phyloP scores from a whole-genome alignment of 2,113 vertebrate species.

The Gadus chalcogrammus region DNA sequence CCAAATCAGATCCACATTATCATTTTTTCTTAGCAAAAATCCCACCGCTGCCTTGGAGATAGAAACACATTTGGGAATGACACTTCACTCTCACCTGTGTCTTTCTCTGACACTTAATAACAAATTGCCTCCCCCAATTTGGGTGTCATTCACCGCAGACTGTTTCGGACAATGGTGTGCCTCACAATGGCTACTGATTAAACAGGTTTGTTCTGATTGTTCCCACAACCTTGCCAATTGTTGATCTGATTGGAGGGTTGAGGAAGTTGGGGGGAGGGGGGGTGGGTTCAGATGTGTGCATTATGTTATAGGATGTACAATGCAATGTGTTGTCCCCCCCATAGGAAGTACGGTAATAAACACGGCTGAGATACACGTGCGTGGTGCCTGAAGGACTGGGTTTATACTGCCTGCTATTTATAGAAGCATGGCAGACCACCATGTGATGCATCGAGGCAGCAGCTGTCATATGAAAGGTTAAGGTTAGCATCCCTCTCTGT shows the following conservation, averaged over 20 bases:
- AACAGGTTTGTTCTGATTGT: constrained; percentile 40
- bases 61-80: not conserved
- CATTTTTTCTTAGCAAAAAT: constrained; percentile 17
- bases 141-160: constrained; percentile 24
- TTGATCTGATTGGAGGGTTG: constrained; percentile 26
- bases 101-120: constrained; percentile 26
- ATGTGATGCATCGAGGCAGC: too few species aligned
- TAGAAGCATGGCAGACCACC: too few species aligned
- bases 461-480: too few species aligned
- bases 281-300: too few species aligned
- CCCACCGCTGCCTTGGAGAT: not conserved
- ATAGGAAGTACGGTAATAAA: constrained; percentile 21
- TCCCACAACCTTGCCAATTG: constrained; percentile 38
- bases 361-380: not conserved
- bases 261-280: too few species aligned
- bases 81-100: constrained; percentile 26
- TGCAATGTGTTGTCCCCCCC: constrained; percentile 1
- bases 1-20: constrained; percentile 32
- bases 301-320: constrained; percentile 23
- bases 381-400: too few species aligned
- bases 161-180: constrained; percentile 22
- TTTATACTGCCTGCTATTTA: too few species aligned
- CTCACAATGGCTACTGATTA: constrained; percentile 55
- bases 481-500: too few species aligned
- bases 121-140: constrained; percentile 28